Percentiles rank a stretch among this genome's conserved stretches.
Evolutionary conservation across 1,140 invertebrate species (phyloP).

Genomic region (Drosophila sulfurigaster): DNA sequence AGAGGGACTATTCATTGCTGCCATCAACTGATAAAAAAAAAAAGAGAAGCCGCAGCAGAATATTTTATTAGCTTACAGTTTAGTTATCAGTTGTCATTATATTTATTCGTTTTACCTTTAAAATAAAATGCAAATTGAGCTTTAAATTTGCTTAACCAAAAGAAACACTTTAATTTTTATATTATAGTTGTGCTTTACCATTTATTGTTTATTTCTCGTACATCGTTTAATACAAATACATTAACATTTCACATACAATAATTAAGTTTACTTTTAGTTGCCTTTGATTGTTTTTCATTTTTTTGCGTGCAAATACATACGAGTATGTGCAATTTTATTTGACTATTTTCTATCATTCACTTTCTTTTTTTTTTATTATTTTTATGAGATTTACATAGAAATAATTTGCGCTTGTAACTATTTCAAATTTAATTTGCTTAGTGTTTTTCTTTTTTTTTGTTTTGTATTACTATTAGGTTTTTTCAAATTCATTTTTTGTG

Average conservation of each 20-base stretch:
- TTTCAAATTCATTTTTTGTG: slow-evolving; percentile 29
- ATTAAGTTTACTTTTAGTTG: slow-evolving; percentile 75
- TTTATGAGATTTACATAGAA: slow-evolving; percentile 32
- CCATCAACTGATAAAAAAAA: slow-evolving; percentile 6
- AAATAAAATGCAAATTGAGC: background rate
- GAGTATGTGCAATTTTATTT: slow-evolving; percentile 37
- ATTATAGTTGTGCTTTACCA: slow-evolving; percentile 22
- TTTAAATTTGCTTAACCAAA: background rate
- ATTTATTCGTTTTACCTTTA: background rate
- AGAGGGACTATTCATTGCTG: slow-evolving; percentile 11
- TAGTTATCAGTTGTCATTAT: slow-evolving; percentile 1
- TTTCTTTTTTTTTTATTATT: slow-evolving; percentile 9
- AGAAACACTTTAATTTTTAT: background rate
- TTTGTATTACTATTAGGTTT: slow-evolving; percentile 10
- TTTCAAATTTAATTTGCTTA: slow-evolving; percentile 39
- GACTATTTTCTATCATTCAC: slow-evolving; percentile 7
- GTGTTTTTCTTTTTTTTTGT: background rate
- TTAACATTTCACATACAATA: slow-evolving; percentile 81
- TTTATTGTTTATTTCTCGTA: slow-evolving; percentile 65
- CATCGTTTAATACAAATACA: slow-evolving; percentile 76
- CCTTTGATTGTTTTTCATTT: slow-evolving; percentile 73
- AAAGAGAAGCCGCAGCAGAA: slow-evolving; percentile 5
- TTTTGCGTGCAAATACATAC: slow-evolving; percentile 65
- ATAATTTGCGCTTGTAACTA: slow-evolving; percentile 16
- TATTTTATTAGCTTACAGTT: slow-evolving; percentile 17